Base-by-base conservation (phyloP, 2,113 vertebrate genomes). In the Dascyllus trimaculatus region DNA sequence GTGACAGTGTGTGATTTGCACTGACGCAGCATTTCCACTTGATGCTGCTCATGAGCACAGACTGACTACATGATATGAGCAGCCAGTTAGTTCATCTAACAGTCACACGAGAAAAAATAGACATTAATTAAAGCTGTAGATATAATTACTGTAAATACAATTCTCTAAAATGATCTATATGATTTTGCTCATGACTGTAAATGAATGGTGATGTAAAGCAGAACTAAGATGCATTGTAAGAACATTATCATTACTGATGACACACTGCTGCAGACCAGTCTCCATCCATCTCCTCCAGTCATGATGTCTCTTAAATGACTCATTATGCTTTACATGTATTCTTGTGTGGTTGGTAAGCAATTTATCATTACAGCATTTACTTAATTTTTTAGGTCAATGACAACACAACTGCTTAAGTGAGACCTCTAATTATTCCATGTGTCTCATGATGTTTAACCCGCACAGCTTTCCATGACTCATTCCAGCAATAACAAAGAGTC, bases 31-130 rank as follows among this genome's bases (percentile, higher is more conserved):
- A 24, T 61, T 63, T 72, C 88, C 86, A 90, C 88, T 81, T 70
- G 89, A 64, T 81, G 85, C 2, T 80, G 82, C 81, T 84, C 49
- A 63, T 45, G 82, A 88, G 65, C 87, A 24, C 13, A 3, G 24
- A 49, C 24, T 51, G n/a, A 71, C 51, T 25, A 21, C 29, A 57
- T 25, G 5, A 5, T 1, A 64, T 32, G 9, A 22, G 43, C 54
- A 9, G 21, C 21, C 17, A 66, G 22, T 69, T 2, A 53, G 11
- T 46, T 59, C 29, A 58, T 51, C 18, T 46, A 57, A 57, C 1
- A 59, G 35, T 56, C 43, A 60, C 13, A 4, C 43, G 25, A 43
- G 7, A 64, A 26, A n/a, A 62, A 26, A 18, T 4, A 38, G 26
- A 45, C 48, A 64, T 32, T 18, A 49, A 57, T 66, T 7, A 45